Percentiles rank a stretch among this genome's conserved stretches.
These are phyloP conservation scores for Orestias chungarensis DNA, from an alignment of 2,797 vertebrate species.

Conservation along the genomic window DNA sequence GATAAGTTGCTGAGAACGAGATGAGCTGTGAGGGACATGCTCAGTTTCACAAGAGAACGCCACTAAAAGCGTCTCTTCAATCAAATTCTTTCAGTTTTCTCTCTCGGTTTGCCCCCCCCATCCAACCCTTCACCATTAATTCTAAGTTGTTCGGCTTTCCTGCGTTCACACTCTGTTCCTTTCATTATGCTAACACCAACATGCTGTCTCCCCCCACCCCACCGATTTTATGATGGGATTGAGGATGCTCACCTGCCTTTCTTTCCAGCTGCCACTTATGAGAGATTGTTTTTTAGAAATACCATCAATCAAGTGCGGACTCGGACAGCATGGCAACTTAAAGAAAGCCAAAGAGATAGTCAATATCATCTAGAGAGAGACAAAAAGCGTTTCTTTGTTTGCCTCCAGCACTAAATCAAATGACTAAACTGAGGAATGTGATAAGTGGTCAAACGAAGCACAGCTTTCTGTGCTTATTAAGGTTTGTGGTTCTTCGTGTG, in stretches of 20 bases:
- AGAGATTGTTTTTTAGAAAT: constrained; percentile 76
- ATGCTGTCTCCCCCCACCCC: constrained; percentile 31
- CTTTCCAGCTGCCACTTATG: constrained; percentile 51
- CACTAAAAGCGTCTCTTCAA: constrained; percentile 57
- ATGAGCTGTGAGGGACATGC: constrained; percentile 52
- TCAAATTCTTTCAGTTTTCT: constrained; percentile 31
- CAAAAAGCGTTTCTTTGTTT: constrained; percentile 14
- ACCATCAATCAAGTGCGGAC: constrained; percentile 74
- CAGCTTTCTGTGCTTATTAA: constrained; percentile 8
- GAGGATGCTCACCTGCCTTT: constrained; percentile 63
- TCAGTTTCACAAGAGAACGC: constrained; percentile 66
- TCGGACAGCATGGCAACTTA: constrained; percentile 33
- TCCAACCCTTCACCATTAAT: constrained; percentile 56
- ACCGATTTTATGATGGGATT: constrained; percentile 45
- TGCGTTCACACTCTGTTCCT: constrained; percentile 57
- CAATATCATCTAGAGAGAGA: constrained; percentile 34
- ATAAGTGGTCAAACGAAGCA: constrained; percentile 22
- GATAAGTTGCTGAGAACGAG: constrained; percentile 34
- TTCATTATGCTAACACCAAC: constrained; percentile 67
- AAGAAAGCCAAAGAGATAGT: constrained; percentile 43
- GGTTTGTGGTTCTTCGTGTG: neutral
- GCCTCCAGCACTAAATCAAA: constrained; percentile 12
- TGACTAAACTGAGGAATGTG: constrained; percentile 19
- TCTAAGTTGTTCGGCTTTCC: constrained; percentile 60
- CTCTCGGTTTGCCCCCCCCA: constrained; percentile 32